A percentile compares a stretch with the other conserved stretches of the same genome.
phyloP scores from a whole-genome alignment of 2,113 vertebrate species.

The Coptodon bakossiorum region DNA sequence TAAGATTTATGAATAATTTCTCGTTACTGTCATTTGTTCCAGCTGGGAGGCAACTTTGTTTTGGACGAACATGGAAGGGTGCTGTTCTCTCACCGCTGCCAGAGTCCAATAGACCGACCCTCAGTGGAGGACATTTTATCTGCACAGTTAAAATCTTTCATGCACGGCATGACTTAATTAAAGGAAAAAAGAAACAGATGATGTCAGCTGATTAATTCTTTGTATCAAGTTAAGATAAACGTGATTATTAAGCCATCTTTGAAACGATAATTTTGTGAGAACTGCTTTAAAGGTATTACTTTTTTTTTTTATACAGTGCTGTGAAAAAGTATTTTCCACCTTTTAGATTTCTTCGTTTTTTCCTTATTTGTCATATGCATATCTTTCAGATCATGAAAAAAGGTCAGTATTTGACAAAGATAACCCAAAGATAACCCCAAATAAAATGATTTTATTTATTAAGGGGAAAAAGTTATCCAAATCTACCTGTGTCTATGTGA shows the following conservation, averaged over 20 bases:
- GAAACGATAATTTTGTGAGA: background rate
- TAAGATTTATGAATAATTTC: background rate
- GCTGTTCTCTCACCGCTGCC: slow-evolving; percentile 47
- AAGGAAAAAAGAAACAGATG: background rate
- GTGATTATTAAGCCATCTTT: background rate
- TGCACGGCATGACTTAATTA: background rate
- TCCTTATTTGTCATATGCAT: background rate
- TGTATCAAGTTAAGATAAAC: background rate
- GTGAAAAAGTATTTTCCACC: background rate
- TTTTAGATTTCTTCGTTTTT: background rate
- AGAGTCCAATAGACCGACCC: slow-evolving; percentile 48
- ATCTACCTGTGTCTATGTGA: background rate
- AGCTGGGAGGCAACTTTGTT: slow-evolving; percentile 57
- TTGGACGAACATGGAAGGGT: slow-evolving; percentile 37
- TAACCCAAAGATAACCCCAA: background rate
- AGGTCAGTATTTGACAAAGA: background rate
- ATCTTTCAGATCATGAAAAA: background rate
- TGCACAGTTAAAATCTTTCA: background rate
- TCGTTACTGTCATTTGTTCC: background rate
- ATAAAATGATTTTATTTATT: background rate
- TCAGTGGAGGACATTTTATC: slow-evolving; percentile 19
- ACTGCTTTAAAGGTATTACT: background rate
- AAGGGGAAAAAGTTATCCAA: background rate
- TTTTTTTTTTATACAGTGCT: background rate
- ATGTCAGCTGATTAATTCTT: background rate